These are phyloP conservation scores for Diachrysia chrysitis DNA, from an alignment of 2,888 invertebrate genomes.

Conservation along the genomic window DNA sequence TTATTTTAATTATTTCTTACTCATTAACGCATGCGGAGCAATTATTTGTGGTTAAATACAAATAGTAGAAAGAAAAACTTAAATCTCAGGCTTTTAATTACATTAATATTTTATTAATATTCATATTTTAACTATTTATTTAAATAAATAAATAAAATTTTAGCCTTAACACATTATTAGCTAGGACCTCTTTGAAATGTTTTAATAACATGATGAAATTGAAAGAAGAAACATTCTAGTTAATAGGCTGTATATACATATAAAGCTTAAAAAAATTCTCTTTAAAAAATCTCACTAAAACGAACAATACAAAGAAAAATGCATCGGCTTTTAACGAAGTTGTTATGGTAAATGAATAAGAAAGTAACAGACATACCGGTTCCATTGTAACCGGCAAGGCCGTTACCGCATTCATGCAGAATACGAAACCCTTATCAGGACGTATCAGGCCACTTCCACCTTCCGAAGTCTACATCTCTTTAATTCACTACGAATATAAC, in stretches of 20 bases:
- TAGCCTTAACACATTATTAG: no score
- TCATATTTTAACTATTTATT: no score
- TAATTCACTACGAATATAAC: not conserved
- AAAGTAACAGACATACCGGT: conserved; percentile 59
- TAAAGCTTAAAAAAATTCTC: not conserved
- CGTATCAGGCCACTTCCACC: conserved; percentile 28
- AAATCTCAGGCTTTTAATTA: no score
- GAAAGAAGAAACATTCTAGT: not conserved
- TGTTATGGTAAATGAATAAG: conserved; percentile 44
- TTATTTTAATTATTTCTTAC: no score
- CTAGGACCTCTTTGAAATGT: no score
- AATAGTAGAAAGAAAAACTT: no score
- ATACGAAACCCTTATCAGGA: conserved; percentile 41
- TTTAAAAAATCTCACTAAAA: conserved; percentile 38
- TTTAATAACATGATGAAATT: no score
- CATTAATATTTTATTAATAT: no score
- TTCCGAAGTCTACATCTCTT: conserved; percentile 16
- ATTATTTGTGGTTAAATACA: no score
- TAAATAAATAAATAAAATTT: no score
- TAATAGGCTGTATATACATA: not conserved
- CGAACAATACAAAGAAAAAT: conserved; percentile 48
- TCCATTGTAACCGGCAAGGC: conserved; percentile 54
- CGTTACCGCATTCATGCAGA: conserved; percentile 53
- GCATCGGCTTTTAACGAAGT: conserved; percentile 40
- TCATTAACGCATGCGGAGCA: no score